Evolutionary conservation across 2,888 invertebrate genomes (phyloP), one percentile per base, ranked within the genome.

Genomic region (Sclerodermus sp.): DNA sequence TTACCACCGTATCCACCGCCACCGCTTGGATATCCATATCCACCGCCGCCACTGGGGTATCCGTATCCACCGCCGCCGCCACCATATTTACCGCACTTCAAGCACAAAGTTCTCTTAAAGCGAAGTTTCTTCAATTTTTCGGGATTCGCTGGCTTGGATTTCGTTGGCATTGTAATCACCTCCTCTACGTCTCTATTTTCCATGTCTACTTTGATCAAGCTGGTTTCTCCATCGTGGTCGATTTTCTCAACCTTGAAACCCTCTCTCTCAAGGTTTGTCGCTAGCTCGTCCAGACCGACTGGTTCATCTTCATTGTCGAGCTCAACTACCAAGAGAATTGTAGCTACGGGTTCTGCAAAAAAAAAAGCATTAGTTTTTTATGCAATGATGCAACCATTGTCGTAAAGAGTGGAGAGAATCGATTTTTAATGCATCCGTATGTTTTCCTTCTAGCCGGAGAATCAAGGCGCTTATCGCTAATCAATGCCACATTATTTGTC

Each of bases 251-350:
- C 63, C 17, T 51, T 45, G 51, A 73, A 68, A 14, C 75, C 77
- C 40, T 73, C 68, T 1, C 53, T 58, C 43, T 70, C 57, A n/a
- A 76, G 62, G 15, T 70, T 73, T 40, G 62, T 64, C 8, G 74
- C 72, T 1, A 76, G 57, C n/a, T 72, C 68, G 31, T 76, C 73
- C n/a, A 77, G 60, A 39, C 59, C 59, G 14, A 69, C 67, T 6
- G 71, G 66, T 2, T 51, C 15, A 3, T 52, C 55, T 42, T 73
- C 66, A n/a, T 74, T 65, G 4, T 71, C 72, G 14, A 65, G 64
- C 18, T 71, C 73, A 36, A 76, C 50, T 6, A 76, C 48, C 17
- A 77, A 49, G 1, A 77, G 55, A 15, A 74, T 58, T 2, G 70
- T 70, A 2, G 71, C 69, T 39, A 74, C 42, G 2, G 76, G 75